Conservation (phyloP, 2,888 invertebrate species). For the Hypselothyrea guttata region DNA sequence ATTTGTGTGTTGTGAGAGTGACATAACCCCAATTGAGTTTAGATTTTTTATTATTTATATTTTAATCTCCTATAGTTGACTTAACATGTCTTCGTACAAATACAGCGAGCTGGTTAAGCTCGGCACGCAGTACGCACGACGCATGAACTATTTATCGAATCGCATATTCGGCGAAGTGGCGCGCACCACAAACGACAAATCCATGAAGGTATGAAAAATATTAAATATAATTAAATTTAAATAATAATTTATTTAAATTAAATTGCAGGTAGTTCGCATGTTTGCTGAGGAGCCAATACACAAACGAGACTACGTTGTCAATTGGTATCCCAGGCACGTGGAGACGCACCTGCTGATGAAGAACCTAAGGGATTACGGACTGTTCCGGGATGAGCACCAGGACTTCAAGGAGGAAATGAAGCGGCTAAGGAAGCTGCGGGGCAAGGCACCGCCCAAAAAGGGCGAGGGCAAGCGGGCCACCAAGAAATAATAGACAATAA, state of each 20-base stretch:
- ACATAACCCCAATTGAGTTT: conserved; percentile 53
- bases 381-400: conserved; percentile 93
- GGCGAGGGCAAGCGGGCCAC: conserved; percentile 82
- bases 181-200: conserved; percentile 88
- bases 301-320: conserved; percentile 87
- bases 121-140: conserved; percentile 90
- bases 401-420: conserved; percentile 95
- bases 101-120: conserved; percentile 88
- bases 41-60: background rate
- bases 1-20: conserved; percentile 32
- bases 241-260: background rate
- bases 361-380: conserved; percentile 88
- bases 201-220: conserved; percentile 89
- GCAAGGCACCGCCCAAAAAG: conserved; percentile 86
- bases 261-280: conserved; percentile 84
- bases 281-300: conserved; percentile 90
- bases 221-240: no score
- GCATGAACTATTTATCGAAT: conserved; percentile 93
- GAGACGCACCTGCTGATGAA: conserved; percentile 89
- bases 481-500: conserved; percentile 73
- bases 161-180: conserved; percentile 94
- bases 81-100: conserved; percentile 84
- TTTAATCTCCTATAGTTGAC: background rate
- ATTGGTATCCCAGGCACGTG: conserved; percentile 93
- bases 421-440: conserved; percentile 88